phyloP scores from a whole-genome alignment of 2,888 invertebrate species.

The Ligdia adustata region DNA sequence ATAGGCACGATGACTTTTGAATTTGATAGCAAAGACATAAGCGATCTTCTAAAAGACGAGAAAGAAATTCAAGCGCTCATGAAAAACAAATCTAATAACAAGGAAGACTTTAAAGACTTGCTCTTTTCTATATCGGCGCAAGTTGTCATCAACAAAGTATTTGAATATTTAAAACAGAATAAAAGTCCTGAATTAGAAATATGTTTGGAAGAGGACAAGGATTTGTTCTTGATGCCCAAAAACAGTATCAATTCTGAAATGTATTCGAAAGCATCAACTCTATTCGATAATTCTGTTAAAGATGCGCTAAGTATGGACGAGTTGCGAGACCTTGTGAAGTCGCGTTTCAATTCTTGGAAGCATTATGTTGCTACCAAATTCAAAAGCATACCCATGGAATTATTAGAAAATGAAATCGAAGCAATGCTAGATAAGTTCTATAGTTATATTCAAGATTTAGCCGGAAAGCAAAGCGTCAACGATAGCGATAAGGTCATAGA shows the following conservation, averaged over 20 bases:
- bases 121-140: constrained; percentile 69
- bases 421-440: constrained; percentile 70
- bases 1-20: constrained; percentile 67
- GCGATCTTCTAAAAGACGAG: constrained; percentile 63
- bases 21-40: constrained; percentile 65
- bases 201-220: constrained; percentile 61
- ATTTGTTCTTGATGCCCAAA: constrained; percentile 54
- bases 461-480: constrained; percentile 51
- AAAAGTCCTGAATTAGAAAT: constrained; percentile 64
- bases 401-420: constrained; percentile 68
- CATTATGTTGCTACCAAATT: constrained; percentile 63
- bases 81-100: constrained; percentile 56
- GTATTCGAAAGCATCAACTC: constrained; percentile 59
- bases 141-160: constrained; percentile 72
- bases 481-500: constrained; percentile 62
- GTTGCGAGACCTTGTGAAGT: constrained; percentile 58
- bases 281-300: constrained; percentile 72
- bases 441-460: constrained; percentile 65
- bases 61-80: constrained; percentile 60
- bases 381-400: constrained; percentile 63
- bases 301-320: constrained; percentile 70
- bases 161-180: constrained; percentile 67
- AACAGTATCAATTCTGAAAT: constrained; percentile 60
- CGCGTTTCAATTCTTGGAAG: constrained; percentile 68
- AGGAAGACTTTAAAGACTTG: constrained; percentile 68